phyloP scores from a whole-genome alignment of 2,888 invertebrate genomes.

The Nomada ruficornis region DNA sequence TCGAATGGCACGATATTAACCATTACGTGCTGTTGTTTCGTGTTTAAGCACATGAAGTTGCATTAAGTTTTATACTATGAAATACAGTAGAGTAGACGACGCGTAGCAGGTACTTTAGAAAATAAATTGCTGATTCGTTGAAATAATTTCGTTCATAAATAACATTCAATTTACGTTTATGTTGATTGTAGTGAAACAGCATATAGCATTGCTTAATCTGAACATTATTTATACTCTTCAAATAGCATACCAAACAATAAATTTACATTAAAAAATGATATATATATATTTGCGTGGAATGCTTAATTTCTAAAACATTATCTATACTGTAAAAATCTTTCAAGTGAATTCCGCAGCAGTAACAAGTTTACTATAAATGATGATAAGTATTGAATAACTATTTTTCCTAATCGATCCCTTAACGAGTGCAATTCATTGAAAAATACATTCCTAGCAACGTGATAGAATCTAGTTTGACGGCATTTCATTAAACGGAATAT shows the following conservation, averaged over 20 bases:
- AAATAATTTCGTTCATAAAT: not conserved
- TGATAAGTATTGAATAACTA: not conserved
- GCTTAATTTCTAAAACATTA: slow-evolving; percentile 1
- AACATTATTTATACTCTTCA: not conserved
- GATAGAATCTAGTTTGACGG: not conserved
- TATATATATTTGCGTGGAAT: not conserved
- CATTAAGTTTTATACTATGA: not conserved
- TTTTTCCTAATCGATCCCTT: slow-evolving; percentile 13
- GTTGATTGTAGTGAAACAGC: not conserved
- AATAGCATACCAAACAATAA: not conserved
- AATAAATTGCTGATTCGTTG: not conserved
- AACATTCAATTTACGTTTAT: not conserved
- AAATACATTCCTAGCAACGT: not conserved
- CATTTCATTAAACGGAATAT: not conserved
- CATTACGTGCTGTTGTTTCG: slow-evolving; percentile 38
- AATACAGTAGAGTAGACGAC: not conserved
- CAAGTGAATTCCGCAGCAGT: not conserved
- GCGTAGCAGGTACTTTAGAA: slow-evolving; percentile 2
- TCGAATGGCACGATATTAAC: slow-evolving; percentile 16
- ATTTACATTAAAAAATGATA: not conserved
- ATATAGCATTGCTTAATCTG: slow-evolving; percentile 1
- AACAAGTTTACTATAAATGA: not conserved
- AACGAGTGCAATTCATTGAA: not conserved
- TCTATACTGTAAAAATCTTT: slow-evolving; percentile 1
- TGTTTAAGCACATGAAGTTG: slow-evolving; percentile 34